Evolutionary conservation across 2,888 invertebrate genomes (phyloP).

Genomic region (Lumbricus terrestris): DNA sequence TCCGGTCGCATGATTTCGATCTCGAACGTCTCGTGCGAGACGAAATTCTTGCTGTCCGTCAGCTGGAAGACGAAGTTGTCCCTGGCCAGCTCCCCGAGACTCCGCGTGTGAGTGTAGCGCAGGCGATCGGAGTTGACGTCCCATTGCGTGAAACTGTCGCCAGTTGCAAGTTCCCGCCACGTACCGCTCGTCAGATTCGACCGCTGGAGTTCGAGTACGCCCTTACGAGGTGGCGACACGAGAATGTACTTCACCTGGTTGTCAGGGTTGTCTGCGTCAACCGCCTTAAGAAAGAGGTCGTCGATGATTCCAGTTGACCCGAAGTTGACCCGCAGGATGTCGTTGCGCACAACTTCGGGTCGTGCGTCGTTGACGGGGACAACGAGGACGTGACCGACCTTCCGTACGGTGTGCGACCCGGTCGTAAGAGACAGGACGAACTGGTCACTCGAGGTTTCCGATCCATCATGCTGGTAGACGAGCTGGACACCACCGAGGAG

Average conservation of each 20-base stretch:
- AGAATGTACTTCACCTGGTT: slow-evolving; percentile 43
- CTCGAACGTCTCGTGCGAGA: slow-evolving; percentile 50
- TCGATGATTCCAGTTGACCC: neutral
- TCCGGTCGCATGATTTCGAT: slow-evolving; percentile 49
- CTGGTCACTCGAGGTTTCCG: slow-evolving; percentile 52
- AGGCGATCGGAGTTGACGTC: slow-evolving; percentile 52
- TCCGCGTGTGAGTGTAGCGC: slow-evolving; percentile 51
- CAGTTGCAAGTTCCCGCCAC: slow-evolving; percentile 46
- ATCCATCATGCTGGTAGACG: slow-evolving; percentile 56
- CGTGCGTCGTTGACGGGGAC: slow-evolving; percentile 54
- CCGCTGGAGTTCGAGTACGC: slow-evolving; percentile 48
- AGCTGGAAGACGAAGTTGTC: slow-evolving; percentile 55
- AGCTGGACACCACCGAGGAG: slow-evolving; percentile 48
- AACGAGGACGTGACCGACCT: slow-evolving; percentile 50
- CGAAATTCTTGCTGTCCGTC: slow-evolving; percentile 52
- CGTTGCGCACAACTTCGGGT: slow-evolving; percentile 52
- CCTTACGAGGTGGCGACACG: slow-evolving; percentile 47
- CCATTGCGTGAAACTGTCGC: slow-evolving; percentile 54
- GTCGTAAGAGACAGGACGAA: slow-evolving; percentile 52
- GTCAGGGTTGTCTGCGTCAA: neutral
- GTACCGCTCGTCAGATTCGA: neutral
- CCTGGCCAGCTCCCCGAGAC: slow-evolving; percentile 16
- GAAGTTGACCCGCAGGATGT: slow-evolving; percentile 42
- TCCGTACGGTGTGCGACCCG: slow-evolving; percentile 50
- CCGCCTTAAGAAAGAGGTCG: neutral